These are phyloP conservation scores for Pediacus dermestoides DNA, from an alignment of 2,888 invertebrate genomes.

Conservation along the genomic window DNA sequence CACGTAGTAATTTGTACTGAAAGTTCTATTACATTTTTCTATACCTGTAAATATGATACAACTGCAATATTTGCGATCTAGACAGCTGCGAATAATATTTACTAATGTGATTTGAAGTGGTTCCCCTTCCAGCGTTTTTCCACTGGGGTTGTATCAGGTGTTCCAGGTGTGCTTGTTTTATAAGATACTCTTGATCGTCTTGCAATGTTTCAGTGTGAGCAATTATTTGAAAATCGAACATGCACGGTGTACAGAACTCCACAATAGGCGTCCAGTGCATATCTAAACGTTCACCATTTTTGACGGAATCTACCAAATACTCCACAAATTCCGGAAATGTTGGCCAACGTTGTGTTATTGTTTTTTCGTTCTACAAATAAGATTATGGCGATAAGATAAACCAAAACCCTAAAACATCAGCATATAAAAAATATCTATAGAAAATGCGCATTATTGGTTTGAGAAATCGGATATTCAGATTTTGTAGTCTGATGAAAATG, in stretches of 20 bases:
- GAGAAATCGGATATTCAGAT: too few species aligned
- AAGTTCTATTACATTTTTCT: too few species aligned
- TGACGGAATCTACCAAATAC: conserved; percentile 70
- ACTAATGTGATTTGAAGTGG: conserved; percentile 68
- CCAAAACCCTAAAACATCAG: background rate
- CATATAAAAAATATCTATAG: background rate
- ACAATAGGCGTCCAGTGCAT: conserved; percentile 88
- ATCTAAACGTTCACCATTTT: conserved; percentile 63
- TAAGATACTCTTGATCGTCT: conserved; percentile 79
- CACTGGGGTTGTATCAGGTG: conserved; percentile 77
- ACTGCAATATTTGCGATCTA: conserved; percentile 67
- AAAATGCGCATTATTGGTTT: conserved; percentile 2
- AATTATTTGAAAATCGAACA: conserved; percentile 76
- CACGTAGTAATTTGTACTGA: too few species aligned
- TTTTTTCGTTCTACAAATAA: too few species aligned
- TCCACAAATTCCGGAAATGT: conserved; percentile 78
- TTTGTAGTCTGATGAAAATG: too few species aligned
- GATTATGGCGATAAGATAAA: too few species aligned
- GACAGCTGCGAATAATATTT: conserved; percentile 75
- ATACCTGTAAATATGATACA: conserved; percentile 78
- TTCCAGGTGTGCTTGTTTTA: conserved; percentile 70
- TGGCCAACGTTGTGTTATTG: conserved; percentile 55
- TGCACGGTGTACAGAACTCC: conserved; percentile 81
- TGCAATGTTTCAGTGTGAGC: conserved; percentile 80
- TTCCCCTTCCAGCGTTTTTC: conserved; percentile 75